Base-by-base conservation (phyloP, 1,140 invertebrate species). In the Drosophila nebulosa region DNA sequence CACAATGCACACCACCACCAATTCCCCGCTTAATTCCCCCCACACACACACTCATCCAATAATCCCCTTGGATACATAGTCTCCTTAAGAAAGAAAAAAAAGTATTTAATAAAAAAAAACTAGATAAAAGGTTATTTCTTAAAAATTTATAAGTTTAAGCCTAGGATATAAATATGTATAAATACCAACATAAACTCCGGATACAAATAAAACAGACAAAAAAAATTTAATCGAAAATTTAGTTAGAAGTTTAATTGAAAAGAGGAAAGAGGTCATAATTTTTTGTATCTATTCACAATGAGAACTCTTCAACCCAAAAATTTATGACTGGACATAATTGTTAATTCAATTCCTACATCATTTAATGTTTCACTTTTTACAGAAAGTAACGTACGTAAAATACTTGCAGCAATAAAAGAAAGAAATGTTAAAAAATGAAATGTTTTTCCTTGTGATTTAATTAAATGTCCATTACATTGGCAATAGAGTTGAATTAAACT, bases 51-150 rank as follows among this genome's bases (percentile, higher is more conserved):
- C 51, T 66, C 52, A 69, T 65, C 80, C 55, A 39, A 74, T 69
- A 56, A 55, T 32, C 16, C 39, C 39, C 39, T 21, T 46, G 39
- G 56, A 30, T 62, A 60, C 76, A 46, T 56, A 75, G 62, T 69
- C 67, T 74, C 66, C 65, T 64, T 62, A 62, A 71, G 21, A 63
- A 58, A 55, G 57, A 71, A 65, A 42, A 60, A 18, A 56, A 86
- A 85, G 81, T 86, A 86, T 86, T 86, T 86, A 81, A 80, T 74
- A 10, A 55, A 21, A 50, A 46, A 85, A 67, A 86, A 78, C 61
- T 86, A 86, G 81, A 78, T 86, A 80, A 86, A 55, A 69, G 67
- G 74, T 88, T 88, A 85, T 69, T 77, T 75, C 81, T 56, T 85
- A 80, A 70, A 80, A 58, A 79, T 57, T 58, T 77, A 67, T 42